Conservation (phyloP, 2,113 vertebrate genomes). For the Macquaria ambigua region DNA sequence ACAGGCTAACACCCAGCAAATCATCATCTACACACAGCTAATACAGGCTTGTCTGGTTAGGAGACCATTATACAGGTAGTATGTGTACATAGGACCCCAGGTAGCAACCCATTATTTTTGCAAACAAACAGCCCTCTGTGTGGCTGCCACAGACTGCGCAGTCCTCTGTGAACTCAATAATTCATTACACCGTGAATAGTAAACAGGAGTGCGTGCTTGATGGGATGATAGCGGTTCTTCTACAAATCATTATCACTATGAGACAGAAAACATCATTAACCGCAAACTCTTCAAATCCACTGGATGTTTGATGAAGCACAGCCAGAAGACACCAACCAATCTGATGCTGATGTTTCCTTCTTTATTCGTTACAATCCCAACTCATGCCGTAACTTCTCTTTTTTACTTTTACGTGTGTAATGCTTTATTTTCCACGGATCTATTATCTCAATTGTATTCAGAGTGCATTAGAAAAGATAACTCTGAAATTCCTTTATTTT, state of each 20-base stretch:
- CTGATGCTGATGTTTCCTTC: neutral
- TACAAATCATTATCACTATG: slow-evolving; percentile 19
- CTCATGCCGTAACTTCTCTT: neutral
- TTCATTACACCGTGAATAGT: slow-evolving; percentile 60
- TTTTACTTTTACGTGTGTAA: neutral
- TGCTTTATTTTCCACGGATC: neutral
- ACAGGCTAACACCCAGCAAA: slow-evolving; percentile 41
- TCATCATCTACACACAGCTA: slow-evolving; percentile 51
- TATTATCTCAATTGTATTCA: neutral
- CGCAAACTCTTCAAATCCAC: slow-evolving; percentile 30
- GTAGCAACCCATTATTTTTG: slow-evolving; percentile 60
- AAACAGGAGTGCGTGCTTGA: slow-evolving; percentile 42
- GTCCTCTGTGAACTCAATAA: slow-evolving; percentile 65
- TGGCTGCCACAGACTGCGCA: slow-evolving; percentile 18
- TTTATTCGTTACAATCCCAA: neutral
- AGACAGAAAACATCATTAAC: slow-evolving; percentile 38
- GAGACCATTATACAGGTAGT: slow-evolving; percentile 49
- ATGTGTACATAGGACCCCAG: slow-evolving; percentile 44
- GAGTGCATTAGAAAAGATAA: neutral
- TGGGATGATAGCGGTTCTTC: slow-evolving; percentile 21
- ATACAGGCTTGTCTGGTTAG: slow-evolving; percentile 35
- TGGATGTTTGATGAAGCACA: slow-evolving; percentile 23
- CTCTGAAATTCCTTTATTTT: neutral
- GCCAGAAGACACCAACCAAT: neutral
- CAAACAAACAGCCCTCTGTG: slow-evolving; percentile 62